Evolutionary conservation across 2,888 invertebrate genomes (phyloP), one percentile per base, ranked within the genome.

Genomic region (Brachypalpus laphriformis): DNA sequence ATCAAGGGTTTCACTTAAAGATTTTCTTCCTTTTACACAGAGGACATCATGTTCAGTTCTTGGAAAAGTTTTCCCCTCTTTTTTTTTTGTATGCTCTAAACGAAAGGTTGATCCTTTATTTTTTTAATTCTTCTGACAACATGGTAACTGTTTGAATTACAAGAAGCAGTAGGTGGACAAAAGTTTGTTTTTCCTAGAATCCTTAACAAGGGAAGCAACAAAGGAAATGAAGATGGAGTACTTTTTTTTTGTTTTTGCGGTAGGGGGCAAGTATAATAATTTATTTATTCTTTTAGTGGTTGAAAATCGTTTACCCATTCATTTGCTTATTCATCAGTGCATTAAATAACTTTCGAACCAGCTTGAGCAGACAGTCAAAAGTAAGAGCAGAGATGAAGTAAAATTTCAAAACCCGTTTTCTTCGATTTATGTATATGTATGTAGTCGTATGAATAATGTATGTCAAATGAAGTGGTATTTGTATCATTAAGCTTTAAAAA

Each of bases 51-150:
- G 8, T n/a, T 14, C 20, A 28, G 28, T 6, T 9, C 14, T 31
- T 20, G 2, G 2, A n/a, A n/a, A n/a, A n/a, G n/a, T 40, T 59
- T 56, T 11, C 18, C 11, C 0, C 3, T 3, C 8, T 20, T 3
- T n/a, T 2, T 22, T 20, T 11, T 9, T 20, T 20, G 6, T n/a
- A 8, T 18, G 25, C n/a, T 34, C 28, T 18, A 8, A 28, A 14
- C n/a, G 18, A 18, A 31, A 18, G 28, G 54, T 49, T 34, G 22
- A 57, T 28, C 31, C 25, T 9, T 22, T 18, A 22, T 49, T 61
- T 63, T 9, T 65, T 18, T 28, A n/a, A n/a, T 61, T 20, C 51
- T 40, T n/a, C 22, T 40, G 37, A 51, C 54, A 61, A 42, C 51
- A 40, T 11, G 45, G 28, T 40, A 61, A 28, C 51, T 37, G 25